Evolutionary conservation across 1,140 invertebrate genomes (phyloP).

Genomic region (Ganaspis sp.): DNA sequence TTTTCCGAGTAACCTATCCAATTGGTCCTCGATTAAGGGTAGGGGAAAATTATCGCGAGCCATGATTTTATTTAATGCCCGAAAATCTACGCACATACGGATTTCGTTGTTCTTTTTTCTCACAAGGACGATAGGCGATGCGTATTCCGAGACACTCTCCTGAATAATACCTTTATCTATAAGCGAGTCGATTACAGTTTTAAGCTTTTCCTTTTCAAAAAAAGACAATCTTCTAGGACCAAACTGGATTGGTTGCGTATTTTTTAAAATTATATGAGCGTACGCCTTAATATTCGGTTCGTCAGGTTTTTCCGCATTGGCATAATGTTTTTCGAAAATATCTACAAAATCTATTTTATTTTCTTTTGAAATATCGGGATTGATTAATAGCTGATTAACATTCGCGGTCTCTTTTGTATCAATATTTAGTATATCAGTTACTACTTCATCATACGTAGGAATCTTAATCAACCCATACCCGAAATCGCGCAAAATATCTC

Average conservation of each 20-base stretch:
- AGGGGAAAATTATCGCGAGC: not conserved
- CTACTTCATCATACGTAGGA: not conserved
- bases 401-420: not conserved
- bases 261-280: not conserved
- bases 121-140: not conserved
- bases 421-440: not conserved
- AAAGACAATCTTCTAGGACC: not conserved
- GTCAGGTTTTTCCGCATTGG: not conserved
- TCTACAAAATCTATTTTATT: not conserved
- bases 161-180: not conserved
- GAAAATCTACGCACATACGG: not conserved
- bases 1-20: not conserved
- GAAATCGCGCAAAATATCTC: not conserved
- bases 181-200: not conserved
- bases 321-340: not conserved
- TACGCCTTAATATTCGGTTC: not conserved
- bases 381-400: not conserved
- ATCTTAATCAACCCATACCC: not conserved
- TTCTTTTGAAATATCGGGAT: not conserved
- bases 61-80: not conserved
- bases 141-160: not conserved
- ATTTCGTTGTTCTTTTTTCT: not conserved
- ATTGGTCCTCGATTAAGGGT: not conserved
- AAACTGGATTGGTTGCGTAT: not conserved
- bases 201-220: not conserved